Evolutionary conservation across 2,888 invertebrate genomes (phyloP).

Genomic region (Cancer borealis): DNA sequence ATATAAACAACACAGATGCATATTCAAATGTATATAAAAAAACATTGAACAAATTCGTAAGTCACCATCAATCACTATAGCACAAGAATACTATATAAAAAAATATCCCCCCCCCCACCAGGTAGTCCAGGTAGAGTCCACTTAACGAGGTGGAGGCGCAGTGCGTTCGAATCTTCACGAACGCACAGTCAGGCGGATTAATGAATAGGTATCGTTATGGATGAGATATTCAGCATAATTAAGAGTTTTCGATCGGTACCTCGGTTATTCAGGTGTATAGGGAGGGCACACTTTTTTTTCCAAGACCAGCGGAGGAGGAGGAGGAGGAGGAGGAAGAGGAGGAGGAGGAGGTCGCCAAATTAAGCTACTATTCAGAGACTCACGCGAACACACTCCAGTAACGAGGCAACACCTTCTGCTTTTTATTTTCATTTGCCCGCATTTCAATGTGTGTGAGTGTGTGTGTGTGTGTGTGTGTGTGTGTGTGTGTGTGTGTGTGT

Average conservation of each 20-base stretch:
- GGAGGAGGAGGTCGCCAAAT: conserved; percentile 21
- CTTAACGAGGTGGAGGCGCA: conserved; percentile 12
- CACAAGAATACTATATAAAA: background rate
- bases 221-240: conserved; percentile 43
- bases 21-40: background rate
- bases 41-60: background rate
- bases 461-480: conserved; percentile 32
- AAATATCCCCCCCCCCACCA: background rate
- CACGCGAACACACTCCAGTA: conserved; percentile 20
- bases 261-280: conserved; percentile 45
- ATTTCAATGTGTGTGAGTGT: conserved; percentile 10
- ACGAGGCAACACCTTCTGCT: conserved; percentile 27
- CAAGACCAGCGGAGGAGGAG: background rate
- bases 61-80: background rate
- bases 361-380: conserved; percentile 26
- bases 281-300: background rate
- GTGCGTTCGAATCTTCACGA: background rate
- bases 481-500: conserved; percentile 28
- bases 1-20: background rate
- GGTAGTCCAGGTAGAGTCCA: conserved; percentile 12
- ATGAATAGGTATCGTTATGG: conserved; percentile 49
- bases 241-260: conserved; percentile 7
- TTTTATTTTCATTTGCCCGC: conserved; percentile 32
- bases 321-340: conserved; percentile 32
- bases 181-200: conserved; percentile 28